These are phyloP conservation scores for Rhineura floridana DNA, from an alignment of 2,113 vertebrate genomes.

Conservation along the genomic window DNA sequence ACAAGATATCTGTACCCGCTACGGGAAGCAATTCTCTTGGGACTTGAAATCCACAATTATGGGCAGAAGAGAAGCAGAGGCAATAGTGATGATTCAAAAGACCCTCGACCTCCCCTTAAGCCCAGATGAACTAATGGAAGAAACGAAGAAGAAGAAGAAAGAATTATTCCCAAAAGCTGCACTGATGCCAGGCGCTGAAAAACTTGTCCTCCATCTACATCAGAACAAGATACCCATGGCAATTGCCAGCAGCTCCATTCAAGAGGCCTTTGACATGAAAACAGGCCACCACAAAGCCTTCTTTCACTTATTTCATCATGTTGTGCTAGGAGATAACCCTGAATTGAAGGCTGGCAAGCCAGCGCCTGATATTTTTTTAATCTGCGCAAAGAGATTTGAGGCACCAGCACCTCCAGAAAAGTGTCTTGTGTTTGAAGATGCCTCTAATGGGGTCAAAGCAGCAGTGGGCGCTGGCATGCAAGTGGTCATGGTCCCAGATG, in stretches of 20 bases:
- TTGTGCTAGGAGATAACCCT: conserved; percentile 88
- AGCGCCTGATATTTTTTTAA: conserved; percentile 85
- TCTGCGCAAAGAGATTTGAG: conserved; percentile 84
- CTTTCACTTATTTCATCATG: conserved; percentile 84
- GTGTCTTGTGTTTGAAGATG: conserved; percentile 95
- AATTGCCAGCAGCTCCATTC: conserved; percentile 85
- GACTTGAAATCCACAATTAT: conserved; percentile 84
- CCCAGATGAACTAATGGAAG: conserved; percentile 79
- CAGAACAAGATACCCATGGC: conserved; percentile 83
- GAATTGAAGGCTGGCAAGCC: conserved; percentile 86
- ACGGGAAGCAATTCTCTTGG: conserved; percentile 86
- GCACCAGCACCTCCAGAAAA: conserved; percentile 75
- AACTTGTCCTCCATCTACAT: conserved; percentile 82
- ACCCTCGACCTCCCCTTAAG: conserved; percentile 83
- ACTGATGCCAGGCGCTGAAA: conserved; percentile 87
- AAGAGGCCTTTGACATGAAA: conserved; percentile 79
- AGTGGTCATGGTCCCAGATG: conserved; percentile 91
- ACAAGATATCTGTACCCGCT: conserved; percentile 83
- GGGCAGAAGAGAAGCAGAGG: conserved; percentile 84
- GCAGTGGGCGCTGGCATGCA: conserved; percentile 88
- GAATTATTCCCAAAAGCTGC: conserved; percentile 77
- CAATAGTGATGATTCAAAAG: conserved; percentile 75
- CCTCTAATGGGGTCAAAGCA: conserved; percentile 86
- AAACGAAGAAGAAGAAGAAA: conserved; percentile 76
- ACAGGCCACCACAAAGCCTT: conserved; percentile 79